Evolutionary conservation across 2,113 vertebrate genomes (phyloP).

Genomic region (Siphamia tubifer): DNA sequence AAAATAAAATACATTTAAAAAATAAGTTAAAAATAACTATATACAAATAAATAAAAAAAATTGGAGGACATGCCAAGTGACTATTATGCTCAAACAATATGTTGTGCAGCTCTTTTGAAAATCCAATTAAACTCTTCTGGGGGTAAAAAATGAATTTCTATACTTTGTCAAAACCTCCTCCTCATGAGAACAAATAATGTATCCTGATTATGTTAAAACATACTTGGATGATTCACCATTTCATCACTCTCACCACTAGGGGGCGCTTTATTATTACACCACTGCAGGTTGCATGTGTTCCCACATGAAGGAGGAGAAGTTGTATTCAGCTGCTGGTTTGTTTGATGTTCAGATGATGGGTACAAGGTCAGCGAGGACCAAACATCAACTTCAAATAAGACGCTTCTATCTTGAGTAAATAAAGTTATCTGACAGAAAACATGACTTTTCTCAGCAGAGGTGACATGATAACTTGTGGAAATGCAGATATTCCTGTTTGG

Average conservation of each 20-base stretch:
- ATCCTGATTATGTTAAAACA: neutral
- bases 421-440: neutral
- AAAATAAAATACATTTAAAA: too few relatives aligned
- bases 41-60: too few relatives aligned
- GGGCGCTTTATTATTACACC: neutral
- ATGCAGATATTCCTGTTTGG: neutral
- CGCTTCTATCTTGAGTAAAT: neutral
- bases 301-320: neutral
- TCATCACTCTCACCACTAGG: neutral
- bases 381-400: neutral
- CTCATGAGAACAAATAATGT: too few relatives aligned
- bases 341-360: neutral
- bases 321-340: neutral
- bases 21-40: too few relatives aligned
- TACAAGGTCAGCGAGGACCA: constrained; percentile 11
- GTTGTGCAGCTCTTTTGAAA: too few relatives aligned
- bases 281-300: neutral
- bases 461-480: neutral
- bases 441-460: neutral
- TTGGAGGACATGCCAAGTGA: too few relatives aligned
- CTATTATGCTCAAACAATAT: too few relatives aligned
- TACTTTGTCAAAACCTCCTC: too few relatives aligned
- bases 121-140: too few relatives aligned
- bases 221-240: neutral
- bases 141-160: too few relatives aligned